A percentile compares a stretch with the other conserved stretches of the same genome.
Evolutionary conservation across 1,140 invertebrate genomes (phyloP).

Genomic region (Drosophila aff.): DNA sequence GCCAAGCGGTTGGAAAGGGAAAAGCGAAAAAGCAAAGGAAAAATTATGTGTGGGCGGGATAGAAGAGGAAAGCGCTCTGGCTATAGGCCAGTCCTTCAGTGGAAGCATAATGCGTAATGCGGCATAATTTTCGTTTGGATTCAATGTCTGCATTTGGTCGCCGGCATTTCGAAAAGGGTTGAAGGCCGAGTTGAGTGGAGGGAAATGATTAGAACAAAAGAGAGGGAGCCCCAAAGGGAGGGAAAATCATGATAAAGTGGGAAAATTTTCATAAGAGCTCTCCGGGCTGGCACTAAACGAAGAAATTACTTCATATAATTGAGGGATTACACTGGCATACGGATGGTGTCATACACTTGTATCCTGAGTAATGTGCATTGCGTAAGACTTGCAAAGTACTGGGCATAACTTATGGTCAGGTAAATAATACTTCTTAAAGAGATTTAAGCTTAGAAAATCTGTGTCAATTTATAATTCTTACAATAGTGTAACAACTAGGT

Average conservation of each 20-base stretch:
- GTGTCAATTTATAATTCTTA: no score
- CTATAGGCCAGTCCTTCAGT: conserved; percentile 39
- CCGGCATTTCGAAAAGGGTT: conserved; percentile 58
- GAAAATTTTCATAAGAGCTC: conserved; percentile 16
- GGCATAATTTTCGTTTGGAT: conserved; percentile 61
- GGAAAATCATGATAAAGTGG: conserved; percentile 40
- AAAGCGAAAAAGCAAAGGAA: conserved; percentile 10
- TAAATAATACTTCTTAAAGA: neutral
- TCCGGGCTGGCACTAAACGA: conserved; percentile 1
- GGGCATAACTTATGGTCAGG: neutral
- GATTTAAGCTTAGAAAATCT: neutral
- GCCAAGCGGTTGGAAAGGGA: conserved; percentile 33
- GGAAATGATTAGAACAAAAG: conserved; percentile 63
- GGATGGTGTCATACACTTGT: neutral
- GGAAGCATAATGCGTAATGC: conserved; percentile 60
- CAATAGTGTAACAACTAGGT: no score
- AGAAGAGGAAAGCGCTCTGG: neutral
- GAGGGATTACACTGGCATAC: neutral
- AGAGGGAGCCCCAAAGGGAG: neutral
- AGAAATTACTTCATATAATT: conserved; percentile 27
- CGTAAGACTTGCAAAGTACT: neutral
- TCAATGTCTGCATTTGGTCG: conserved; percentile 69
- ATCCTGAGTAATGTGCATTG: neutral
- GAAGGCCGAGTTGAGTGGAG: conserved; percentile 35
- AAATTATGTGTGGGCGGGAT: neutral